Evolutionary conservation across 2,888 invertebrate species (phyloP), one percentile per base, ranked within the genome.

Genomic region (Lucinisca nassula): DNA sequence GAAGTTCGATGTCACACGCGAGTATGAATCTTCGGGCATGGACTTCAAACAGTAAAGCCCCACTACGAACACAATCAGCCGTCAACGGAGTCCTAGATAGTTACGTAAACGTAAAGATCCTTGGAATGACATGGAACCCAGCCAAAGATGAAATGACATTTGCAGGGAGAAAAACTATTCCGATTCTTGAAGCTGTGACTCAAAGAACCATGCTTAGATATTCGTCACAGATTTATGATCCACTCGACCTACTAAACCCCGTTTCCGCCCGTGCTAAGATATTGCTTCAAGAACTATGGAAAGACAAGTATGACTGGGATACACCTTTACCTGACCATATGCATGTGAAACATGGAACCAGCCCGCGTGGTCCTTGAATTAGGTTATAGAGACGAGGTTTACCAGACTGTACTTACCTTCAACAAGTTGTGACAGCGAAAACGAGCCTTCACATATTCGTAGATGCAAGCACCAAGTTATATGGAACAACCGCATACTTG

Each of bases 91-190:
- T 82, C 8, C 32, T 40, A 3, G 89, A 86, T 37, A 79, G 6
- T 27, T 77, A 84, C 38, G 35, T 21, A 14, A 21, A 1, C 0
- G 51, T 38, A 1, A 87, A 89, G 58, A 55, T 85, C 8, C 79
- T 89, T 10, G 87, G 84, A 24, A 74, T 87, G 80, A 75, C 82
- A n/a, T 87, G 80, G 87, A 45, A 87, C 27, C 37, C 76, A n/a
- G 55, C 75, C 27, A 72, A n/a, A 35, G 84, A 89, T 61, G 55
- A 37, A 32, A 85, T 45, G 70, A 82, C 49, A 21, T 40, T 27
- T 38, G 12, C 40, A 17, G 45, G 24, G 21, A 32, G 27, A 35
- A 35, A 67, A n/a, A n/a, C n/a, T 35, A 35, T 35, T 21, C 35
- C 67, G 27, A 67, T 35, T 12, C 27, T 58, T 6, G 27, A 58